Evolutionary conservation across 2,888 invertebrate species (phyloP).

Genomic region (Tetranychus piercei): DNA sequence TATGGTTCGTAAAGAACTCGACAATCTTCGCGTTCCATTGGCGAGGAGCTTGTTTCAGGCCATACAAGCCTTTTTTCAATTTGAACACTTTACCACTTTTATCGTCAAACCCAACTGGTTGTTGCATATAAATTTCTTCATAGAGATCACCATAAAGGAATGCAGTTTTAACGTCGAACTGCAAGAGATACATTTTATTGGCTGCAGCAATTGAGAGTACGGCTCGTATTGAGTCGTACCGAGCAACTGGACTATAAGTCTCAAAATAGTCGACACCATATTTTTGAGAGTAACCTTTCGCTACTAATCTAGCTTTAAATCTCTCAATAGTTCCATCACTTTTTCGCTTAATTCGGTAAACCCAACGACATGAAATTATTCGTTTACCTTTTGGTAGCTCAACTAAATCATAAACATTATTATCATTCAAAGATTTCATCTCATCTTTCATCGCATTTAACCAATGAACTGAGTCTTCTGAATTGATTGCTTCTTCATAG

Average conservation of each 20-base stretch:
- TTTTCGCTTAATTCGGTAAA: conserved; percentile 10
- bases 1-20: not conserved
- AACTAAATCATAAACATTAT: not conserved
- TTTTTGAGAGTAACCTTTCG: conserved; percentile 20
- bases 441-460: not conserved
- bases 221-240: conserved; percentile 20
- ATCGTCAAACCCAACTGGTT: conserved; percentile 24
- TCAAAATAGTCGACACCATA: conserved; percentile 23
- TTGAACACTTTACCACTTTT: not conserved
- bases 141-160: conserved; percentile 24
- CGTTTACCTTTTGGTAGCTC: not conserved
- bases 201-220: conserved; percentile 20
- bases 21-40: not conserved
- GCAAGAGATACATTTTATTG: conserved; percentile 13
- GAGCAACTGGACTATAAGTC: conserved; percentile 25
- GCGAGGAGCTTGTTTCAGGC: not conserved
- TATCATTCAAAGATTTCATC: not conserved
- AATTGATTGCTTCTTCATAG: not conserved
- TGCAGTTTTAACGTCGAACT: conserved; percentile 24
- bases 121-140: conserved; percentile 23
- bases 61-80: not conserved
- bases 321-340: conserved; percentile 29
- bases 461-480: not conserved
- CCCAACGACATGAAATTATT: not conserved
- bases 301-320: conserved; percentile 31